Base-by-base conservation (phyloP, 2,888 invertebrate species). In the Osmoderma eremita region DNA sequence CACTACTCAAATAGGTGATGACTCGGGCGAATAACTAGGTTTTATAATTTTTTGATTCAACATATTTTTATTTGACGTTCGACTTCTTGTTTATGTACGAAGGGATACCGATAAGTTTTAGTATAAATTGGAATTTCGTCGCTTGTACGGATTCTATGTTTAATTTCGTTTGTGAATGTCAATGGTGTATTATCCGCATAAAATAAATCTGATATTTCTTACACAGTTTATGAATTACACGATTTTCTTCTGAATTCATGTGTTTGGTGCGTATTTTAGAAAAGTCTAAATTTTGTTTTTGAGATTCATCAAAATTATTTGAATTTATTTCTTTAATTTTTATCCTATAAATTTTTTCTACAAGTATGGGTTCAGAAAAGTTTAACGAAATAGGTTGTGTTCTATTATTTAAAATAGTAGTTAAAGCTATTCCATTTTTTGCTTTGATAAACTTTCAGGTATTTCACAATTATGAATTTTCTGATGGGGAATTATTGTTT, bases 81-180 rank as follows among this genome's bases (percentile, higher is more conserved):
- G 12, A 76, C 74, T 66, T 75, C 74, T 54, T 66, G 20, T 64
- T 72, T 73, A 56, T 76, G 74, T 3, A 75, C 64, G 17, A 71
- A 56, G 3, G 77, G 75, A 30, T 75, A 74, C 61, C 74, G 63
- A 68, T 75, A 69, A 41, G 73, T 62, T 68, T 74, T 75, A 1
- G 73, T 53, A 38, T 71, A 62, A 24, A 68, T 53, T 10, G 73
- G 72, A 15, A 67, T 70, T 68, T 73, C 71, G 24, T 67, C 62
- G 6, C 42, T 65, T 1, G 70, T 67, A 24, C 61, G 68, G n/a
- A 72, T 74, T 51, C 62, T 15, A 39, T 76, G 71, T 73, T 74
- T 70, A 72, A 72, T 56, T 68, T 70, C 13, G 58, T 72, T 73
- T 1, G 65, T 69, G 41, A 72, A 39, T 3, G 58, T 69, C 41